Evolutionary conservation across 64 coral and sea anemone genomes (phyloP).

Genomic region (Dendrophyllia cribrosa): DNA sequence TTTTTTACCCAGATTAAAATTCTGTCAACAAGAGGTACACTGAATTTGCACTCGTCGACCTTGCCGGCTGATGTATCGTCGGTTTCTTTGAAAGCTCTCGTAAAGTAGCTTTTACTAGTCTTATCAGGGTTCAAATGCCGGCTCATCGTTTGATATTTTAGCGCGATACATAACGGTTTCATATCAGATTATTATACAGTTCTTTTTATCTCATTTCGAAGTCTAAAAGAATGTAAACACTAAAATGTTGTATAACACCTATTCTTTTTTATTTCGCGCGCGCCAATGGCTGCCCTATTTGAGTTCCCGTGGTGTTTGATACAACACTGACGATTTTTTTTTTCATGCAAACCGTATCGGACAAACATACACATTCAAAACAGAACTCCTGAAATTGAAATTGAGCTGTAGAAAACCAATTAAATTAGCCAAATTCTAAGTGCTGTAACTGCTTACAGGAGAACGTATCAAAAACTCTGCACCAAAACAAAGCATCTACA

Average conservation of each 20-base stretch:
- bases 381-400: no score
- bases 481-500: no score
- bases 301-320: not conserved
- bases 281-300: not conserved
- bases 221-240: conserved; percentile 35
- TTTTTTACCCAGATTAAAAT: not conserved
- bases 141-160: conserved; percentile 58
- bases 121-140: conserved; percentile 30
- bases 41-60: not conserved
- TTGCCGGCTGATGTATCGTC: not conserved
- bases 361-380: no score
- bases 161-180: conserved; percentile 43
- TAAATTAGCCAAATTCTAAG: no score
- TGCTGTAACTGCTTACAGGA: no score
- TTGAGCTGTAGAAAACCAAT: no score
- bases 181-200: conserved; percentile 10
- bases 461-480: no score
- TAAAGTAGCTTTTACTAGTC: conserved; percentile 35
- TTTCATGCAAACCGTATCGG: no score
- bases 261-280: not conserved
- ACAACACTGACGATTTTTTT: no score
- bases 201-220: conserved; percentile 22
- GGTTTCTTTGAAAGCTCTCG: not conserved
- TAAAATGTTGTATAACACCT: not conserved
- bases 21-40: not conserved